Conservation (phyloP, 2,888 invertebrate species). For the Zootermopsis nevadensis region DNA sequence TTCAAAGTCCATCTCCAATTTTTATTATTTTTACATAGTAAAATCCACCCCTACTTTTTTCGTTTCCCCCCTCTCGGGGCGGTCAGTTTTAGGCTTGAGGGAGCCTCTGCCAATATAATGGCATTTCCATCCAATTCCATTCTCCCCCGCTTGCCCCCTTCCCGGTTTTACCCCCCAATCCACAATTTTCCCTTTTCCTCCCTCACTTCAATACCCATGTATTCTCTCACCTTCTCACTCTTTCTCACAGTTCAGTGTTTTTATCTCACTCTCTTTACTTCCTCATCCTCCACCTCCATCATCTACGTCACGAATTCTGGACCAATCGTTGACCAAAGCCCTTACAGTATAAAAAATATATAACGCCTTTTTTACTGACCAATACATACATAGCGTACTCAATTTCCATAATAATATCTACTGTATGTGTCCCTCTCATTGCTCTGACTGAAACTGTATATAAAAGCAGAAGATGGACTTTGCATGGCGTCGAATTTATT, state of each 20-base stretch:
- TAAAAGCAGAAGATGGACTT: conserved; percentile 42
- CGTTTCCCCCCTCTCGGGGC: conserved; percentile 28
- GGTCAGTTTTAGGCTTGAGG: conserved; percentile 49
- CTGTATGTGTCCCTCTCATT: conserved; percentile 32
- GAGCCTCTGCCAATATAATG: conserved; percentile 50
- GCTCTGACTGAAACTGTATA: conserved; percentile 33
- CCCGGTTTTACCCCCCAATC: conserved; percentile 16
- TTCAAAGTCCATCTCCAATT: conserved; percentile 67
- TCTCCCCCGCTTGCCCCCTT: conserved; percentile 37
- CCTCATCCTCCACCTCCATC: conserved; percentile 28
- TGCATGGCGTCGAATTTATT: conserved; percentile 42
- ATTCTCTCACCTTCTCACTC: conserved; percentile 42
- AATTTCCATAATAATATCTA: conserved; percentile 47
- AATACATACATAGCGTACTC: conserved; percentile 46
- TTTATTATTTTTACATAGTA: conserved; percentile 62
- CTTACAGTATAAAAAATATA: conserved; percentile 42
- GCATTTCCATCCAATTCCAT: conserved; percentile 51
- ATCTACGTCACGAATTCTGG: conserved; percentile 49
- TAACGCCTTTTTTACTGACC: conserved; percentile 48
- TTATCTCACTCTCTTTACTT: conserved; percentile 25
- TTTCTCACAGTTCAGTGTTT: conserved; percentile 21
- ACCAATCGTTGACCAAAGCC: conserved; percentile 49
- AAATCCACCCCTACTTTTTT: conserved; percentile 43
- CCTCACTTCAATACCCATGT: conserved; percentile 32
- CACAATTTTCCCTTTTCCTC: conserved; percentile 15